These are phyloP conservation scores for Drosophila burlai DNA, from an alignment of 1,140 invertebrate species.

Conservation along the genomic window DNA sequence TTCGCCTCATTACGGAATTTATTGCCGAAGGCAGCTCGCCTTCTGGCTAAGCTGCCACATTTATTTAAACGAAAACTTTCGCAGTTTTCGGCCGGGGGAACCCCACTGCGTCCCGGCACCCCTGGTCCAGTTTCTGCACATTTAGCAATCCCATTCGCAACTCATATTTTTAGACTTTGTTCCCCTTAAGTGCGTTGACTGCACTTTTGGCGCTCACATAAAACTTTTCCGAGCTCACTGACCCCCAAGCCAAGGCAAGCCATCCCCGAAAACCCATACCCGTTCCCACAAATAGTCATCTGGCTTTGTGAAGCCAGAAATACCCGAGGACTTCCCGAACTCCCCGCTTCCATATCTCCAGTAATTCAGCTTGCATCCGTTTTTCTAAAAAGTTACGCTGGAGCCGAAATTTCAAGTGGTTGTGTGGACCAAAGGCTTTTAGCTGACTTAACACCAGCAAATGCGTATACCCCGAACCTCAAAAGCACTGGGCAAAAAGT, in stretches of 20 bases:
- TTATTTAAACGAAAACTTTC: slow-evolving; percentile 65
- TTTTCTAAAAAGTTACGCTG: slow-evolving; percentile 76
- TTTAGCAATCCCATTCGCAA: slow-evolving; percentile 71
- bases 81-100: slow-evolving; percentile 1
- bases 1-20: slow-evolving; percentile 47
- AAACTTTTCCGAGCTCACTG: slow-evolving; percentile 60
- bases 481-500: slow-evolving; percentile 15
- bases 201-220: slow-evolving; percentile 74
- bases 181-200: slow-evolving; percentile 71
- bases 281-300: slow-evolving; percentile 54
- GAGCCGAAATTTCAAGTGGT: slow-evolving; percentile 74
- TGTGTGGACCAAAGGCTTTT: slow-evolving; percentile 69
- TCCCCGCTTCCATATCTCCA: slow-evolving; percentile 31
- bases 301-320: slow-evolving; percentile 50
- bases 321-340: slow-evolving; percentile 18
- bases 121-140: slow-evolving; percentile 22
- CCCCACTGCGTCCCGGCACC: background rate
- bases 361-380: slow-evolving; percentile 78
- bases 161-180: slow-evolving; percentile 73
- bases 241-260: slow-evolving; percentile 4
- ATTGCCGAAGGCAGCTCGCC: slow-evolving; percentile 30
- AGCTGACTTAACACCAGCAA: slow-evolving; percentile 78
- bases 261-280: slow-evolving; percentile 8
- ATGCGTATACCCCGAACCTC: slow-evolving; percentile 33
- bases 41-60: slow-evolving; percentile 47